A percentile compares a stretch with the other conserved stretches of the same genome.
These are phyloP conservation scores for Enteromius thamalakanensis DNA, from an alignment of 2,797 vertebrate species.

Conservation along the genomic window DNA sequence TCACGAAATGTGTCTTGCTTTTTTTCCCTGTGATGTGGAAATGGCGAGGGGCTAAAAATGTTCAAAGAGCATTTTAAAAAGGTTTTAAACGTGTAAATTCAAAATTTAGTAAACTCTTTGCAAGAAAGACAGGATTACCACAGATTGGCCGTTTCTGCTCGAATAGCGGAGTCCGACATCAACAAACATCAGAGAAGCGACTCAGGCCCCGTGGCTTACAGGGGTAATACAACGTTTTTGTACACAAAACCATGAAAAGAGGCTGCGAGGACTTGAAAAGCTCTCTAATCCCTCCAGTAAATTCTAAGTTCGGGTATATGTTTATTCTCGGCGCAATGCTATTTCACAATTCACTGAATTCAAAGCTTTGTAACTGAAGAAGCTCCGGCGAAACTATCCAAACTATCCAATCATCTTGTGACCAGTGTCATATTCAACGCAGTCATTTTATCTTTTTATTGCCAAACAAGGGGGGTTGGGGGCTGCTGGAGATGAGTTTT, in stretches of 20 bases:
- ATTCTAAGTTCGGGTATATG: conserved; percentile 54
- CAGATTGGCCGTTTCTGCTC: conserved; percentile 58
- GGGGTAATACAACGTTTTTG: conserved; percentile 55
- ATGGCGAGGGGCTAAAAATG: conserved; percentile 62
- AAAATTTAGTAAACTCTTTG: conserved; percentile 57
- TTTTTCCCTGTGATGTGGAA: conserved; percentile 49
- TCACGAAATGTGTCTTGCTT: conserved; percentile 48
- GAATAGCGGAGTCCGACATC: conserved; percentile 54
- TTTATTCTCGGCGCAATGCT: conserved; percentile 48
- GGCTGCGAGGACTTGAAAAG: conserved; percentile 59
- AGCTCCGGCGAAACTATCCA: conserved; percentile 22
- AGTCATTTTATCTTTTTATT: conserved; percentile 13
- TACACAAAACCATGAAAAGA: conserved; percentile 59
- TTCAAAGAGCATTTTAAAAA: conserved; percentile 62
- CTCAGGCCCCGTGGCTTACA: conserved; percentile 59
- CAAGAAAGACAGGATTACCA: conserved; percentile 61
- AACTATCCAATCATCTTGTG: conserved; percentile 39
- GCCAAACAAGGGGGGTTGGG: not conserved
- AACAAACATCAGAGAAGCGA: conserved; percentile 62
- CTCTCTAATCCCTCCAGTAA: conserved; percentile 53
- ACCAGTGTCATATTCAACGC: conserved; percentile 46
- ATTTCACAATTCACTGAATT: conserved; percentile 53
- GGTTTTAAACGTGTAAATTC: conserved; percentile 67
- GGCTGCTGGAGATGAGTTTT: conserved; percentile 6
- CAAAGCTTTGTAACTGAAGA: conserved; percentile 47